Conservation (phyloP, 2,797 vertebrate species). For the Gymnoscopelus braueri region DNA sequence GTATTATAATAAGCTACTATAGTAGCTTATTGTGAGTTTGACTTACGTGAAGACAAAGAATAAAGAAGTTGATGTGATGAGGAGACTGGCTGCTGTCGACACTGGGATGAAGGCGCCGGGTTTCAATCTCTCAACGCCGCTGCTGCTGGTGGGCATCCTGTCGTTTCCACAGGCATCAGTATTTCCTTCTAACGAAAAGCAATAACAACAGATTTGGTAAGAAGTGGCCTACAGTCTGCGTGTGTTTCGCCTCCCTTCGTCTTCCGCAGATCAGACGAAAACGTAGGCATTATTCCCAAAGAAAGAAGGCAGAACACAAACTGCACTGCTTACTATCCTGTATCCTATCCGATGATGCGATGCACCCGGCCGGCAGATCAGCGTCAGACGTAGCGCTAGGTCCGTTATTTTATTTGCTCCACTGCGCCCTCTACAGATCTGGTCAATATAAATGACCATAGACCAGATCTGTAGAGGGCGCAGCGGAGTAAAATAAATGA, state of each 20-base stretch:
- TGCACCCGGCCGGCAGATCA: no score
- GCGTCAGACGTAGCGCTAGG: no score
- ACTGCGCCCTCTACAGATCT: no score
- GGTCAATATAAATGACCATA: no score
- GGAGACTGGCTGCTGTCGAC: conserved; percentile 90
- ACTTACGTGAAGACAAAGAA: conserved; percentile 99
- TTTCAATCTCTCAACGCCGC: conserved; percentile 89
- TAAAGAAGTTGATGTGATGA: conserved; percentile 92
- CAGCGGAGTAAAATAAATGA: no score
- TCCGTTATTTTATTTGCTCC: no score
- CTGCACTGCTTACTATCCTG: conserved; percentile 27
- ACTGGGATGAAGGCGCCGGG: conserved; percentile 94
- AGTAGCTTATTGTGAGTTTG: conserved; percentile 2
- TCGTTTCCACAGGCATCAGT: conserved; percentile 83
- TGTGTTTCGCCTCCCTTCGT: conserved; percentile 14
- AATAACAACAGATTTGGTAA: conserved; percentile 5
- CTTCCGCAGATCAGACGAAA: neutral
- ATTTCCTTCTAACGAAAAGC: conserved; percentile 41
- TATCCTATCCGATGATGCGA: conserved; percentile 10
- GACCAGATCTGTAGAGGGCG: no score
- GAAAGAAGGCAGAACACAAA: neutral
- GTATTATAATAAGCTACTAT: no score
- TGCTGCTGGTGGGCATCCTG: conserved; percentile 88
- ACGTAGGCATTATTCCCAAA: conserved; percentile 18
- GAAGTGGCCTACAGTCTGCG: neutral